Evolutionary conservation across 2,888 invertebrate species (phyloP).

Genomic region (Luperina nickerlii): DNA sequence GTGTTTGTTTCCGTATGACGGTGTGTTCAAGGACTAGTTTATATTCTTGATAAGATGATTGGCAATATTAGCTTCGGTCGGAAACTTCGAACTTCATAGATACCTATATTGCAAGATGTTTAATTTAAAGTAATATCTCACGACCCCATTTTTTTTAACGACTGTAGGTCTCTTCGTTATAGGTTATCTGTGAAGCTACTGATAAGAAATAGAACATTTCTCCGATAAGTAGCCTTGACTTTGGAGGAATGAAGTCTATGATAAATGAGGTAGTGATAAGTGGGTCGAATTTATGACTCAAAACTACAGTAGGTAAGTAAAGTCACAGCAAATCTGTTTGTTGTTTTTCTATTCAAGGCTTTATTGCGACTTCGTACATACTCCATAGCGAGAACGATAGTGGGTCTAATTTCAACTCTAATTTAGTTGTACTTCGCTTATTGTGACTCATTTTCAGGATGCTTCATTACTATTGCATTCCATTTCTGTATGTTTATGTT

Average conservation of each 20-base stretch:
- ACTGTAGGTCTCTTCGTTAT: background rate
- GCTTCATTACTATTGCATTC: background rate
- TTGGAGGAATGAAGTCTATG: background rate
- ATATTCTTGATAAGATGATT: constrained; percentile 40
- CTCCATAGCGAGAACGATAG: background rate
- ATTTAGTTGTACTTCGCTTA: background rate
- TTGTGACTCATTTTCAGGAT: background rate
- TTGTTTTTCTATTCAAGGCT: constrained; percentile 7
- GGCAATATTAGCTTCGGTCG: constrained; percentile 5
- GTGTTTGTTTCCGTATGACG: constrained; percentile 48
- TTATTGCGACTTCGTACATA: background rate
- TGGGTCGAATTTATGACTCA: background rate
- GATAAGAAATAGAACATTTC: background rate
- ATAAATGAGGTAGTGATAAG: background rate
- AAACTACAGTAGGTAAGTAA: background rate
- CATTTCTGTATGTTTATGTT: background rate
- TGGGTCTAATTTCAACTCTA: background rate
- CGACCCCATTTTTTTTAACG: background rate
- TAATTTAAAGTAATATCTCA: background rate
- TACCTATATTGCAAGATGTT: background rate
- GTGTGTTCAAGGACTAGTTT: constrained; percentile 26
- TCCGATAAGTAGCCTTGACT: background rate
- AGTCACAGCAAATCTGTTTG: background rate
- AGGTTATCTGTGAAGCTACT: background rate
- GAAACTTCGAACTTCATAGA: constrained; percentile 10